These are phyloP conservation scores for Pachliopta kotzebuea DNA, from an alignment of 2,888 invertebrate genomes.

Conservation along the genomic window DNA sequence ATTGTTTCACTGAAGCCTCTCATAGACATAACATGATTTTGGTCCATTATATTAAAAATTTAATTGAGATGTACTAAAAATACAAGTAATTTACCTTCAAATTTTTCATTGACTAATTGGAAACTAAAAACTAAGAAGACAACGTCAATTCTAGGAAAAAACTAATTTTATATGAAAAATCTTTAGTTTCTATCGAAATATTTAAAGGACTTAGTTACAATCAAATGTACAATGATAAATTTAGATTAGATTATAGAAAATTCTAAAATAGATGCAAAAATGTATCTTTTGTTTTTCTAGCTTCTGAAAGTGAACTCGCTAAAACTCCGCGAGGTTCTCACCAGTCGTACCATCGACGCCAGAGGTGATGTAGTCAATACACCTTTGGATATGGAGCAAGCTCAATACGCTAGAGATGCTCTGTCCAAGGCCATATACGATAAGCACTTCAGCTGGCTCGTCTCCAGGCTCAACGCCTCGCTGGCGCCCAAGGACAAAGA, in stretches of 20 bases:
- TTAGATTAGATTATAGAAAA: too few relatives aligned
- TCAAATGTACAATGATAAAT: too few relatives aligned
- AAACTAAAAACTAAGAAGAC: too few relatives aligned
- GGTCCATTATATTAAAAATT: not conserved
- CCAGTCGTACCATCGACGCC: constrained; percentile 92
- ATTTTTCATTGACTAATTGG: too few relatives aligned
- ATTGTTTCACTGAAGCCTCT: not conserved
- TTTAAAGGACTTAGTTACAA: too few relatives aligned
- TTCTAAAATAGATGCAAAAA: too few relatives aligned
- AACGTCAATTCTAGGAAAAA: too few relatives aligned
- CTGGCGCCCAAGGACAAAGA: constrained; percentile 81
- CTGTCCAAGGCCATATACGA: constrained; percentile 95
- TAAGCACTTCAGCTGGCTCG: constrained; percentile 94
- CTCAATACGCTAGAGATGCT: constrained; percentile 93
- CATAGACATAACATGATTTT: not conserved
- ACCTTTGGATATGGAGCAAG: constrained; percentile 89
- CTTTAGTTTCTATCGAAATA: too few relatives aligned
- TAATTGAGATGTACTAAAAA: too few relatives aligned
- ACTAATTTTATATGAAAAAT: too few relatives aligned
- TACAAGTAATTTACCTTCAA: too few relatives aligned
- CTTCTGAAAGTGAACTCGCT: constrained; percentile 86
- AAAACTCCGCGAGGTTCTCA: constrained; percentile 86
- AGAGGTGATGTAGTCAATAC: constrained; percentile 90
- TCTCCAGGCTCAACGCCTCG: constrained; percentile 88
- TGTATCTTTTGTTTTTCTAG: constrained; percentile 59